A percentile compares a stretch with the other conserved stretches of the same genome.
Conservation (phyloP, 2,888 invertebrate species). For the Scaptodrosophila latifasciaeformis region DNA sequence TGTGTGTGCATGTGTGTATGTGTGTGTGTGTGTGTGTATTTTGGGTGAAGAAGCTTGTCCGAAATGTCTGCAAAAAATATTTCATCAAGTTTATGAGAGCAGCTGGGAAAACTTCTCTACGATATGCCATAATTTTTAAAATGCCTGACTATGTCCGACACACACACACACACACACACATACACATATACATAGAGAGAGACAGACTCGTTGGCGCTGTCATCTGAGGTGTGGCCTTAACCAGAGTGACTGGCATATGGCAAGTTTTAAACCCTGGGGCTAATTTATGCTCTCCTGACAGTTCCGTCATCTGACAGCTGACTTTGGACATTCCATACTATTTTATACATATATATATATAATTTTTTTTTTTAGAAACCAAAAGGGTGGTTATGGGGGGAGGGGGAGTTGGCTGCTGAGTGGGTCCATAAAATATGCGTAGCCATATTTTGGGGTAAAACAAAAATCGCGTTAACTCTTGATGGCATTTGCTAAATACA, state of each 20-base stretch:
- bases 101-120: slow-evolving; percentile 20
- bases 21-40: too few relatives aligned
- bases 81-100: slow-evolving; percentile 44
- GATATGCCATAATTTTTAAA: slow-evolving; percentile 23
- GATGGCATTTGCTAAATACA: slow-evolving; percentile 18
- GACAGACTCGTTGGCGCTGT: slow-evolving; percentile 45
- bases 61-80: slow-evolving; percentile 46
- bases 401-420: too few relatives aligned
- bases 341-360: background rate
- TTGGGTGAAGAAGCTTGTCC: slow-evolving; percentile 52
- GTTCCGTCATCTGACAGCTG: slow-evolving; percentile 30
- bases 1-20: background rate
- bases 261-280: slow-evolving; percentile 51
- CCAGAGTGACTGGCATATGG: slow-evolving; percentile 33
- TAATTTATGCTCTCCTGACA: slow-evolving; percentile 54
- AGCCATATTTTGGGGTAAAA: slow-evolving; percentile 4
- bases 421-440: slow-evolving; percentile 43
- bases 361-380: background rate
- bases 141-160: background rate
- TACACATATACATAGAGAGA: background rate
- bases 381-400: too few relatives aligned
- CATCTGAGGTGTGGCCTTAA: slow-evolving; percentile 22
- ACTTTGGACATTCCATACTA: slow-evolving; percentile 39
- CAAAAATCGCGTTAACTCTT: too few relatives aligned
- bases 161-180: background rate